Base-by-base conservation (phyloP, 2,797 vertebrate species). In the Valencia hispanica region DNA sequence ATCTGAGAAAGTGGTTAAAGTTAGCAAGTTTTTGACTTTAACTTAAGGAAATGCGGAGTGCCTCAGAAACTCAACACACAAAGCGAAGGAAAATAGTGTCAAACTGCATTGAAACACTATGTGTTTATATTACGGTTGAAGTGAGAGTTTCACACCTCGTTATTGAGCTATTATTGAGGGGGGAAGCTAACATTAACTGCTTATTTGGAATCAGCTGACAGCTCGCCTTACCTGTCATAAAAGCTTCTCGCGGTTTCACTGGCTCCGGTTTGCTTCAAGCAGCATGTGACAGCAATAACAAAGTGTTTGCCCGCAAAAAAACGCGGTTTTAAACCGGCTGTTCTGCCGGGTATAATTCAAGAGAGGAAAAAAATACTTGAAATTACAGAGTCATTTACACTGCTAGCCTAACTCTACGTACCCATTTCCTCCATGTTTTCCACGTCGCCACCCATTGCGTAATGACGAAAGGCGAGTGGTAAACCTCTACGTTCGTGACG, bases 181-280 rank as follows among this genome's bases (percentile, higher is more conserved):
- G 47, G 78, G 30, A 34, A 71, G 84, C 84, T 82, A 84, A 73
- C 77, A 70, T 82, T 55, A 63, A 71, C 74, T 0, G 81, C 79
- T 70, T 84, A 86, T 89, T 82, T 80, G 70, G 78, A 3, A 86
- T 89, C 92, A 93, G 90, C 89, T 93, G 91, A 91, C 86, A 74
- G 84, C 83, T 87, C 78, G 72, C 75, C 86, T 93, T 93, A 94
- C 94, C 94, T 93, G 92, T 93, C 92, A 93, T 57, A 80, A 86
- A 91, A 32, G 88, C 79, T 88, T 75, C 86, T 87, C 80, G 79
- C 51, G 32, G 78, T 47, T 90, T 85, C 84, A 41, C 57, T 48
- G 18, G 51, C 71, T 82, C 32, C 43, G 50, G 30, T 73, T 32
- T 4, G 7, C 61, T 68, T 57, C 73, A 77, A 3, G 3, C 25